These are phyloP conservation scores for Perccottus glenii DNA, from an alignment of 2,113 vertebrate genomes.

Conservation along the genomic window DNA sequence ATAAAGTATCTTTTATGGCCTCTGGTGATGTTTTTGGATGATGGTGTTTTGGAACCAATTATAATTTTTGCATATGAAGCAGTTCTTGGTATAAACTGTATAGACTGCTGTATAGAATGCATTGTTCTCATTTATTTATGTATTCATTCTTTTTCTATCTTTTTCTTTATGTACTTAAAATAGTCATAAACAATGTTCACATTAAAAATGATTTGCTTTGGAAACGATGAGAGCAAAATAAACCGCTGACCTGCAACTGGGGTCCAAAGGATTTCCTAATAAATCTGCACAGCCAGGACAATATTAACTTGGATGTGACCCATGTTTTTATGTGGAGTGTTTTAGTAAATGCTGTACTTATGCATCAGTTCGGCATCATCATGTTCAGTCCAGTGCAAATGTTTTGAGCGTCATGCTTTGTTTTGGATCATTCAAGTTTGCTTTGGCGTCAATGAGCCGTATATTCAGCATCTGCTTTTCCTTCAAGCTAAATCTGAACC, in stretches of 20 bases:
- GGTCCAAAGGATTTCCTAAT: too few relatives aligned
- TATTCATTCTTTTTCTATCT: too few relatives aligned
- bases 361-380: not conserved
- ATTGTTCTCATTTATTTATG: too few relatives aligned
- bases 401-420: not conserved
- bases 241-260: not conserved
- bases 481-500: not conserved
- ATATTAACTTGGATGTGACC: not conserved
- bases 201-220: not conserved
- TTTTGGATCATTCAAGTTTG: not conserved
- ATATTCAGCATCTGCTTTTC: not conserved
- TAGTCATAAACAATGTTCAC: too few relatives aligned
- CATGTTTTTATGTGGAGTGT: not conserved
- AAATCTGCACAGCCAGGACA: not conserved
- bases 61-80: too few relatives aligned
- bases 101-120: too few relatives aligned
- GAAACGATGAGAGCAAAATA: not conserved
- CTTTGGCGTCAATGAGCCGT: not conserved
- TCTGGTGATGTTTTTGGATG: too few relatives aligned
- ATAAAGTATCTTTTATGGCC: too few relatives aligned
- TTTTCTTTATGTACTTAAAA: too few relatives aligned
- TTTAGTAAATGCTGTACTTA: not conserved
- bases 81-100: too few relatives aligned
- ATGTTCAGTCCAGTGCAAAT: not conserved
- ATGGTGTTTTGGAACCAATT: too few relatives aligned